These are phyloP conservation scores for Drosophila cardini DNA, from an alignment of 1,140 invertebrate species.

Conservation along the genomic window DNA sequence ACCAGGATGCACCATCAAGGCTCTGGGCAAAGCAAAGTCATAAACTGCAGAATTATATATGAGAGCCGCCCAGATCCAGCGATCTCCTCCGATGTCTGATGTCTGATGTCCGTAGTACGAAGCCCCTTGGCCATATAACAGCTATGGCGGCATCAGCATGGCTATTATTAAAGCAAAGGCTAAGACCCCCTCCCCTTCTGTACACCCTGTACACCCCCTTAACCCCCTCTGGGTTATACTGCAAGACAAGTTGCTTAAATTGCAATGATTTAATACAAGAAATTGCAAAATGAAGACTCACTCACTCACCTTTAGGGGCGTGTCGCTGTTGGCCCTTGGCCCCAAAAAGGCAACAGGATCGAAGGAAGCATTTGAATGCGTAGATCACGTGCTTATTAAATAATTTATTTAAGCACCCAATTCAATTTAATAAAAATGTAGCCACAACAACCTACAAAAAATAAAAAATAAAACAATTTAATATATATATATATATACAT, in stretches of 20 bases:
- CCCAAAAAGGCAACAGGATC: slow-evolving; percentile 47
- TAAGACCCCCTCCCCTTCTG: not conserved
- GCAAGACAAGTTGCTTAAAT: slow-evolving; percentile 47
- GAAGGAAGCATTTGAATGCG: slow-evolving; percentile 44
- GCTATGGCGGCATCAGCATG: slow-evolving; percentile 73
- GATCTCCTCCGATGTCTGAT: slow-evolving; percentile 20
- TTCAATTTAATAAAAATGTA: slow-evolving; percentile 82
- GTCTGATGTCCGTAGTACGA: no score
- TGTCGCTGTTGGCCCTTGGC: slow-evolving; percentile 73
- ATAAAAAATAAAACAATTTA: not conserved
- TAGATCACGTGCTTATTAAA: slow-evolving; percentile 83
- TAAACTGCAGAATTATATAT: slow-evolving; percentile 73
- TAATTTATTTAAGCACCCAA: slow-evolving; percentile 84
- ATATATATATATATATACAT: no score
- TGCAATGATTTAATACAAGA: slow-evolving; percentile 77
- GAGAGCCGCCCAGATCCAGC: slow-evolving; percentile 20
- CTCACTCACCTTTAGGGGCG: slow-evolving; percentile 59
- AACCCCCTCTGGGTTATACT: no score
- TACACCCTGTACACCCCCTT: not conserved
- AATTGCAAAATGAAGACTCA: slow-evolving; percentile 77
- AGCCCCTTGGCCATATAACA: slow-evolving; percentile 64
- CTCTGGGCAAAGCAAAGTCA: slow-evolving; percentile 54
- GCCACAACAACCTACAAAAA: slow-evolving; percentile 44
- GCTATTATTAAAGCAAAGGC: slow-evolving; percentile 69
- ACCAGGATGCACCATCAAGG: slow-evolving; percentile 27